Percentiles rank a stretch among this genome's conserved stretches.
These are phyloP conservation scores for Andricus curvator DNA, from an alignment of 2,888 invertebrate genomes.

Conservation along the genomic window DNA sequence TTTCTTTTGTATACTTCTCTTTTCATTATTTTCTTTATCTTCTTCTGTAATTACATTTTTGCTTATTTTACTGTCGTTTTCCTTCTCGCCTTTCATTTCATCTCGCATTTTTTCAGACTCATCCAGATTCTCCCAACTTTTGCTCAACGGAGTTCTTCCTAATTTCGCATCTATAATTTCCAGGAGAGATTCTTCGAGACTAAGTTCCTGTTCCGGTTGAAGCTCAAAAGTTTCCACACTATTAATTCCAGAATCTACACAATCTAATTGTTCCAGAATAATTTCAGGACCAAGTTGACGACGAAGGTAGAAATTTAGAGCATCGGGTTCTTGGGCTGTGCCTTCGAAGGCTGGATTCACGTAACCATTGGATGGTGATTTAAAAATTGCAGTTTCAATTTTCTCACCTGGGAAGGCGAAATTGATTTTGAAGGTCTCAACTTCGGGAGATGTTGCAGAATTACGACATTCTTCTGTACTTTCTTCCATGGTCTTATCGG, in stretches of 20 bases:
- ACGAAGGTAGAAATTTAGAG: constrained; percentile 66
- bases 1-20: neutral
- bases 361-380: constrained; percentile 60
- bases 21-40: constrained; percentile 12
- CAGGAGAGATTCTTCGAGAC: constrained; percentile 74
- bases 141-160: constrained; percentile 64
- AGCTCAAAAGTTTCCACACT: constrained; percentile 76
- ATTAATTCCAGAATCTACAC: constrained; percentile 75
- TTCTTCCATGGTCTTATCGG: constrained; percentile 11
- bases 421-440: constrained; percentile 7
- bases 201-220: constrained; percentile 70
- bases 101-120: constrained; percentile 35
- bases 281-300: constrained; percentile 40
- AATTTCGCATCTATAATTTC: constrained; percentile 75
- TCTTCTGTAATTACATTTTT: constrained; percentile 3
- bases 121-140: constrained; percentile 60
- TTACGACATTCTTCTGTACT: neutral
- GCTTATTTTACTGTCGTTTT: constrained; percentile 10
- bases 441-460: constrained; percentile 44
- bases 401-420: constrained; percentile 38
- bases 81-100: constrained; percentile 37
- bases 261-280: constrained; percentile 67
- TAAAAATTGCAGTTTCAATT: constrained; percentile 22
- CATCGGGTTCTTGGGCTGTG: constrained; percentile 68
- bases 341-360: constrained; percentile 71